Base-by-base conservation (phyloP, 2,797 vertebrate species). In the Neomorphus geoffroyi region DNA sequence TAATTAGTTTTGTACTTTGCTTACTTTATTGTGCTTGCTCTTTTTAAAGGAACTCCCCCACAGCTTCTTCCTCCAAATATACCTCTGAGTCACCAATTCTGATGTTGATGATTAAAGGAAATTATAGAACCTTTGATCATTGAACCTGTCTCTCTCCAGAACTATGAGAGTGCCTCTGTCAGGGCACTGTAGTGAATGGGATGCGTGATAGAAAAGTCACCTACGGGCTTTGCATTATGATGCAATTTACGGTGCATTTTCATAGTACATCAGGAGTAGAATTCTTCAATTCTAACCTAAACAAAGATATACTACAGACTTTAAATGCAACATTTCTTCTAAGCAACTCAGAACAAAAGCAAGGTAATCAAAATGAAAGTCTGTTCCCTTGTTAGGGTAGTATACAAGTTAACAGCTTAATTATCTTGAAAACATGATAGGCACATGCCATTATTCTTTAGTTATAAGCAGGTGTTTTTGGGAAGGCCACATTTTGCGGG, bases 1-100 rank as follows among this genome's bases (percentile, higher is more conserved):
- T 98, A 98, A 98, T 98, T 98, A 97, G 96, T 97, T 98, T 97
- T 97, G 93, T 97, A 94, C 39, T 95, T 95, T 97, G 95, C 96
- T 98, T 95, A 91, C 89, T 97, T 81, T 92, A 33, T 97, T 97
- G 97, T 90, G 37, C 53, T 95, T 92, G 82, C 43, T 95, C 78
- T 95, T 97, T 97, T 88, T 80, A 86, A 97, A 90, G 69, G 91
- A 83, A 92, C 80, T 95, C 70, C 70, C 45, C 61, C 79, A 80
- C 82, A 93, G 67, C 83, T 96, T 97, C 80, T 97, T 96, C 62
- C 23, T 93, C 41, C 79, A 91, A 95, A 90, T 85, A 50, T 57
- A 89, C 77, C 64, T 93, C 86, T 91, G 92, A 92, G 72, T 95
- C 90, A 93, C 73, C 5, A 43, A 51, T 93, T 92, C 65, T 92